Evolutionary conservation across 1,140 invertebrate species (phyloP), one percentile per base, ranked within the genome.

Genomic region (Philopotamus ludificatus): DNA sequence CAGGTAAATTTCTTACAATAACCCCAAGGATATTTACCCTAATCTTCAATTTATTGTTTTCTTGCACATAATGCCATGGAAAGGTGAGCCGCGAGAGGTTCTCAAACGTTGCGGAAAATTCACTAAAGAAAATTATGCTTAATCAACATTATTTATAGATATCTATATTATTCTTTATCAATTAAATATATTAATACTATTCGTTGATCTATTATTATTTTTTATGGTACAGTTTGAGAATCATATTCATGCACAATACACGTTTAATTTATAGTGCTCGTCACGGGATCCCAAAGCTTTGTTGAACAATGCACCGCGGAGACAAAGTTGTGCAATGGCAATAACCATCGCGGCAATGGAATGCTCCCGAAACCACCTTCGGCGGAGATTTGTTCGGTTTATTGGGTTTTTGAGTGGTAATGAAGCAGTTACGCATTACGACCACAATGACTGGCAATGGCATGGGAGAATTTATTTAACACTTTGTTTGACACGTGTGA

Each of bases 401-500:
- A 70, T 70, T 70, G 64, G 54, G 55, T 54, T 70, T 59, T 64
- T 70, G 70, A 74, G 75, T 75, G 71, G 73, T 79, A 80, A 79
- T 80, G 78, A 79, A 79, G 78, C 74, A 68, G 66, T 80, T 74
- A 74, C 63, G 58, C 45, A 22, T 59, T 66, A 54, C 16, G 18
- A 23, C 39, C 41, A 66, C 63, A 63, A 66, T 65, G 57, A 42
- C 20, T 10, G 25, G n/a, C 34, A 62, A 62, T 66, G 60, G 54
- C 70, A 58, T 71, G 55, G 71, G 72, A 76, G 74, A 79, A 79
- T 79, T 81, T 73, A 76, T 76, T 80, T 81, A 78, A 81, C 78
- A 77, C 74, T 79, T 80, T 79, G 79, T 81, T 80, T 81, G 79
- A 80, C 79, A 67, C 74, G 73, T 75, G 74, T 79, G 78, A 81